Conservation (phyloP, 2,797 vertebrate species). For the Labeo calbasu region DNA sequence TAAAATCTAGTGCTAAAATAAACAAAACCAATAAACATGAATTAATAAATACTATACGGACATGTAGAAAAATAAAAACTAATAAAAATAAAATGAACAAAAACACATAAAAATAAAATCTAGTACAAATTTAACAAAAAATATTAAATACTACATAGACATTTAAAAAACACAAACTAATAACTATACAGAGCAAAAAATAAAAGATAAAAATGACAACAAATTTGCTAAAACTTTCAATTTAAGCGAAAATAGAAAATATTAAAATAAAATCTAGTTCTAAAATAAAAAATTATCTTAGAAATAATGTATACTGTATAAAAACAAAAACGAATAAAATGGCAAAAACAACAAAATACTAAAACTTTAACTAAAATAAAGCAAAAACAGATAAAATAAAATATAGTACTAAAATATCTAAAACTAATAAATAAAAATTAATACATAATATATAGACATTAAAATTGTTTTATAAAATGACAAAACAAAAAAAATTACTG, state of each 20-base stretch:
- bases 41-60: not conserved
- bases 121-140: not conserved
- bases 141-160: not conserved
- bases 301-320: no score
- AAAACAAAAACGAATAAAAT: no score
- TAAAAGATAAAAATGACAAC: not conserved
- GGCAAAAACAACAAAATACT: no score
- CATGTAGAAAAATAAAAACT: not conserved
- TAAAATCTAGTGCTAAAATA: not conserved
- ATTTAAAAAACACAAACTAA: not conserved
- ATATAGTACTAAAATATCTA: not conserved
- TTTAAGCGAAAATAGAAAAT: no score
- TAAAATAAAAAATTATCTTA: no score
- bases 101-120: not conserved
- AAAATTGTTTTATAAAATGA: no score
- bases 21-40: not conserved
- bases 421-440: not conserved
- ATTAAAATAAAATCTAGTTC: no score
- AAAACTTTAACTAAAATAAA: not conserved
- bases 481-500: no score
- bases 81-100: not conserved
- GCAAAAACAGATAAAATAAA: not conserved
- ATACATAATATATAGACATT: not conserved
- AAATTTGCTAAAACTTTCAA: not conserved
- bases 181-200: no score